Evolutionary conservation across 2,113 vertebrate genomes (phyloP).

Genomic region (Datnioides undecimradiatus): DNA sequence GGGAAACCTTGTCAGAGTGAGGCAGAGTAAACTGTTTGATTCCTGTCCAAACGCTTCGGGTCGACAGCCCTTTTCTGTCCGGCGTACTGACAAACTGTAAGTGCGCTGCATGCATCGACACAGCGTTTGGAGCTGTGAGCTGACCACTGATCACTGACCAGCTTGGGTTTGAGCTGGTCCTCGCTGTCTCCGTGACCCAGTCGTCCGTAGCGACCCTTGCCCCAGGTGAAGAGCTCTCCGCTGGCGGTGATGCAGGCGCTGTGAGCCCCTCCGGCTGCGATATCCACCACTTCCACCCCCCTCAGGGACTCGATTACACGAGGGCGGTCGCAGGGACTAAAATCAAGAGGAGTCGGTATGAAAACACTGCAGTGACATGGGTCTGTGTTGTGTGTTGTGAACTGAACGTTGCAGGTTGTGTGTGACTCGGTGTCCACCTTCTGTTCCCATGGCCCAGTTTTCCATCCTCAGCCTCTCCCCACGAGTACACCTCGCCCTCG

Average conservation of each 20-base stretch:
- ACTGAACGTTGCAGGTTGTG: not conserved
- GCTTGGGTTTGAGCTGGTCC: constrained; percentile 96
- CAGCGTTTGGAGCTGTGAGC: not conserved
- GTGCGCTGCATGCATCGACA: not conserved
- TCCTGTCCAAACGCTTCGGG: not conserved
- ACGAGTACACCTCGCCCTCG: constrained; percentile 98
- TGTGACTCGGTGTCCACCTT: constrained; percentile 82
- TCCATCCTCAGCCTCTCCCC: constrained; percentile 98
- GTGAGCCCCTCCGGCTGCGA: constrained; percentile 96
- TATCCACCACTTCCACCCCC: constrained; percentile 95
- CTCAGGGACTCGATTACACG: constrained; percentile 96
- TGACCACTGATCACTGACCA: constrained; percentile 82
- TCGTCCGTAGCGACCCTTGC: constrained; percentile 95
- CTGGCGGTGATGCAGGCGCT: constrained; percentile 96
- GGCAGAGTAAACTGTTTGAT: not conserved
- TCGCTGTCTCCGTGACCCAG: constrained; percentile 98
- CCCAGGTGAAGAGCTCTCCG: constrained; percentile 98
- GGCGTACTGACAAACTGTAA: not conserved
- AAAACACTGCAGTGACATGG: not conserved
- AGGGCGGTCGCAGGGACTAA: constrained; percentile 95
- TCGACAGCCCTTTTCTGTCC: not conserved
- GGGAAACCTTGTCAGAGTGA: constrained; percentile 3
- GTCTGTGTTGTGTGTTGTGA: not conserved
- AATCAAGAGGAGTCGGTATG: constrained; percentile 22
- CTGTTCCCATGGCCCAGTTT: constrained; percentile 97